These are phyloP conservation scores for Coelopa pilipes DNA, from an alignment of 2,888 invertebrate genomes.

Conservation along the genomic window DNA sequence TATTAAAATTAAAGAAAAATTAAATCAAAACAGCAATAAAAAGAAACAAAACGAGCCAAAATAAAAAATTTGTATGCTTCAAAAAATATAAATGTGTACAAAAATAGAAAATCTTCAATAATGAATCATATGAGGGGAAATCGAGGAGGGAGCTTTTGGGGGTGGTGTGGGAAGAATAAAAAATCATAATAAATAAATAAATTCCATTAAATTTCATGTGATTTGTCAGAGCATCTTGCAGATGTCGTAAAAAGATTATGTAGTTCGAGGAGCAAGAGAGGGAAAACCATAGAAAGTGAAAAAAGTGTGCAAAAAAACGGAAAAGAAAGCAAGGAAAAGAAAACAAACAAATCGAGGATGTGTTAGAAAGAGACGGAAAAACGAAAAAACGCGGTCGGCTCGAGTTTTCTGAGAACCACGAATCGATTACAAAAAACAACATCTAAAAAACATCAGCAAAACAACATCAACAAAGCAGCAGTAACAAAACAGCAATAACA, in stretches of 20 bases:
- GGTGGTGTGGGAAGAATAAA: background rate
- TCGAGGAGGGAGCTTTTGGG: background rate
- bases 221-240: constrained; percentile 37
- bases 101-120: background rate
- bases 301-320: background rate
- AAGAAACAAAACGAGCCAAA: background rate
- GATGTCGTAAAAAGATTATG: background rate
- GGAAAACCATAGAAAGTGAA: constrained; percentile 18
- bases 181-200: background rate
- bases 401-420: constrained; percentile 6
- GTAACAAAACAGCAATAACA: too few relatives aligned
- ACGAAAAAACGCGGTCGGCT: background rate
- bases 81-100: background rate
- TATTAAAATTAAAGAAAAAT: too few relatives aligned
- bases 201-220: constrained; percentile 32
- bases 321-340: background rate
- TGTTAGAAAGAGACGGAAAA: too few relatives aligned
- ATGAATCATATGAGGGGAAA: too few relatives aligned
- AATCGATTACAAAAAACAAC: background rate
- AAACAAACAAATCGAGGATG: background rate
- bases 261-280: too few relatives aligned
- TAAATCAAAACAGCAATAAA: background rate
- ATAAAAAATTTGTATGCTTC: background rate
- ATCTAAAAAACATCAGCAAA: constrained; percentile 13
- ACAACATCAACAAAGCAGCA: constrained; percentile 25